Evolutionary conservation across 2,888 invertebrate genomes (phyloP), one percentile per base, ranked within the genome.

Genomic region (Mycalesis mineus): DNA sequence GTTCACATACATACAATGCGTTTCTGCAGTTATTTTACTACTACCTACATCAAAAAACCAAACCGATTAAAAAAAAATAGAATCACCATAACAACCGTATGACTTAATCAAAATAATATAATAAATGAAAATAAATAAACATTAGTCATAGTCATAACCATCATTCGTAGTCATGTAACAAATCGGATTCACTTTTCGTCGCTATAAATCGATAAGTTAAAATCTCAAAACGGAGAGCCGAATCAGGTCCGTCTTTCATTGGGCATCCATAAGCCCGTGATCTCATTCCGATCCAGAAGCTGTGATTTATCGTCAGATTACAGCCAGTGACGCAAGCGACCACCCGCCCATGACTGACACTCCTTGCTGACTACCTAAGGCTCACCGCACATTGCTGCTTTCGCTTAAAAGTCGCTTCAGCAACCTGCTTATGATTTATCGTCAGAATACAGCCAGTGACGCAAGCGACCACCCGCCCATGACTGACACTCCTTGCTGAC

Each of bases 261-360:
- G 70, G 68, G 71, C 71, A 71, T 74, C 78, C 82, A 80, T 76
- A 74, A 73, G 72, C 74, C 77, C 80, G 77, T 87, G 88, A 87
- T 86, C 88, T 88, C 87, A 88, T 88, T 84, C 77, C 81, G 77
- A 80, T 80, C 80, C 79, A 78, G 80, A 80, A 72, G 73, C 73
- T 68, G 71, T 84, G 82, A 85, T 84, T 85, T 85, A 85, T 84
- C 69, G 80, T 67, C 77, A 78, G 82, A 80, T 80, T 75, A 78
- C 76, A 77, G 78, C 71, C 70, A 78, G 77, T 88, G 88, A 88
- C 88, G 88, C 87, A 88, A 88, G 78, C 74, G 79, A 63, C 75
- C 78, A 80, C 65, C 78, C 73, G 79, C 63, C 84, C 88, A 74
- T 88, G 84, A 85, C 88, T 73, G 84, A 82, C 88, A 87, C 88